Conservation (phyloP, 1,140 invertebrate species). For the Dinoponera quadriceps region DNA sequence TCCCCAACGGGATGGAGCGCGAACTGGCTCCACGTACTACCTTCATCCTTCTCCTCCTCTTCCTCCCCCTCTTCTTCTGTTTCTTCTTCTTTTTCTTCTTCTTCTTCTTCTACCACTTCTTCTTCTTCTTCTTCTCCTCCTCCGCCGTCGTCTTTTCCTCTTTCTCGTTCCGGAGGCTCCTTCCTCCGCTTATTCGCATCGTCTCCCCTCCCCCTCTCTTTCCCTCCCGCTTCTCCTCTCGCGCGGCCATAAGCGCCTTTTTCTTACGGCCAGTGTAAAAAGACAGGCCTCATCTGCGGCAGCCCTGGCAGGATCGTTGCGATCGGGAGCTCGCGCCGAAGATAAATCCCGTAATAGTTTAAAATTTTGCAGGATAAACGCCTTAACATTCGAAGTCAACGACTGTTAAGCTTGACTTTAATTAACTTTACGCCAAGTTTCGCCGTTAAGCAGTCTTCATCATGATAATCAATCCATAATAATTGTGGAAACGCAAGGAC, state of each 20-base stretch:
- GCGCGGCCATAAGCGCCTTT: conserved; percentile 69
- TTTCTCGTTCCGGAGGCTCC: conserved; percentile 33
- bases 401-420: no score
- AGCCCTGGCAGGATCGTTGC: conserved; percentile 66
- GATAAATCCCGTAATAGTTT: neutral
- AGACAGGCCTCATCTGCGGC: conserved; percentile 75
- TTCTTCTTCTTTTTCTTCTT: conserved; percentile 42
- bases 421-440: no score
- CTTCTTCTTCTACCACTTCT: conserved; percentile 40
- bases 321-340: conserved; percentile 33
- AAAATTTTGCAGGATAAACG: neutral
- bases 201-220: conserved; percentile 57
- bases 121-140: conserved; percentile 40
- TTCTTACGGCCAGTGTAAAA: conserved; percentile 77
- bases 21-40: conserved; percentile 47
- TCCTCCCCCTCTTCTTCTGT: conserved; percentile 38
- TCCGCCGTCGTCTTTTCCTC: conserved; percentile 48
- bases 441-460: no score
- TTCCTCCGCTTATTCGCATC: conserved; percentile 63
- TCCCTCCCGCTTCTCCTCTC: conserved; percentile 50
- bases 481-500: no score
- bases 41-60: conserved; percentile 29
- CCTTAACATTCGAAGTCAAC: no score
- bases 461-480: no score
- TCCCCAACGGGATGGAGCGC: conserved; percentile 38